These are phyloP conservation scores for Ophraella communa DNA, from an alignment of 2,888 invertebrate genomes.

Conservation along the genomic window DNA sequence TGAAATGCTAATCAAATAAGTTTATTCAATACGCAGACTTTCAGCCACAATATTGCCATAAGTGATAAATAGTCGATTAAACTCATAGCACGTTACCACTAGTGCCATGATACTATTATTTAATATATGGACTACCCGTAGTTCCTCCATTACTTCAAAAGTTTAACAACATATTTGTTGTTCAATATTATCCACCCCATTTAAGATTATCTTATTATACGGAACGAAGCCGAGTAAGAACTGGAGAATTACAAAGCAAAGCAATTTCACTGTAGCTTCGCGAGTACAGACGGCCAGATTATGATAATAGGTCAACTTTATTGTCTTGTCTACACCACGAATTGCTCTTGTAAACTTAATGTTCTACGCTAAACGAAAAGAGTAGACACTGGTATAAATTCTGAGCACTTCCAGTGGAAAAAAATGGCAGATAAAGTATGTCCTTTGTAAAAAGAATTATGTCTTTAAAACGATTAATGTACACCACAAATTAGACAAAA, in stretches of 20 bases:
- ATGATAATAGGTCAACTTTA: slow-evolving; percentile 21
- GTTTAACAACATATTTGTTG: not conserved
- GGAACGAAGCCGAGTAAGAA: slow-evolving; percentile 9
- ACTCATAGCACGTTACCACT: too few species aligned
- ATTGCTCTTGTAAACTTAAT: slow-evolving; percentile 19
- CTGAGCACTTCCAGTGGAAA: not conserved
- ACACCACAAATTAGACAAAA: not conserved
- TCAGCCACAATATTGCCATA: too few species aligned
- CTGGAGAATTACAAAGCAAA: slow-evolving; percentile 18
- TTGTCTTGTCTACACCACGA: slow-evolving; percentile 20
- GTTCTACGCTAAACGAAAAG: not conserved
- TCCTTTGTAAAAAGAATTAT: not conserved
- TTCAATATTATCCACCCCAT: not conserved
- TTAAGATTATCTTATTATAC: slow-evolving; percentile 11
- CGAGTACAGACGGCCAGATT: slow-evolving; percentile 20
- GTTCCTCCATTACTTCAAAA: not conserved
- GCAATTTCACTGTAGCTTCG: slow-evolving; percentile 2
- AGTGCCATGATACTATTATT: not conserved
- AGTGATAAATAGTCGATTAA: too few species aligned
- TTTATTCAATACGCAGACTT: too few species aligned
- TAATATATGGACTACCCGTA: not conserved
- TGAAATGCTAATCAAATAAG: too few species aligned
- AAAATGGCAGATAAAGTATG: not conserved
- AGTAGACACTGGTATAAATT: not conserved
- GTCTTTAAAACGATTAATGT: not conserved